phyloP scores from a whole-genome alignment of 2,113 vertebrate genomes.

The Eudyptes chrysolophus region DNA sequence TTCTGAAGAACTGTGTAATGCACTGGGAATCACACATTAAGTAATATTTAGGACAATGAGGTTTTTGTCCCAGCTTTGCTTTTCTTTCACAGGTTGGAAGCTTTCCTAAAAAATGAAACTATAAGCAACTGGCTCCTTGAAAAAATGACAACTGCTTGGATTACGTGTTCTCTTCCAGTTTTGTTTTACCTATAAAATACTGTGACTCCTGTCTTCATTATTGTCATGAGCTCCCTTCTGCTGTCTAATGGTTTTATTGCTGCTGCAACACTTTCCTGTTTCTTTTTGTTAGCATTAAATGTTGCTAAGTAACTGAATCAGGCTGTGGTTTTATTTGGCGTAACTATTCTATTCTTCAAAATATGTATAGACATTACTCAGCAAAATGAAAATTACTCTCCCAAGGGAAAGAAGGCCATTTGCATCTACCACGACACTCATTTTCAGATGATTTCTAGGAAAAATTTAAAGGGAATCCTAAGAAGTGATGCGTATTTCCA shows the following conservation, averaged over 20 bases:
- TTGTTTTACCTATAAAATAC: not conserved
- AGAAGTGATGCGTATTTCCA: not conserved
- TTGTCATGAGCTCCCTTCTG: not conserved
- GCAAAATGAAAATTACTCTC: not conserved
- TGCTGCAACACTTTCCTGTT: not conserved
- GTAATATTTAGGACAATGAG: not conserved
- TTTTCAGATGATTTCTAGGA: not conserved
- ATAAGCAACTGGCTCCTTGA: not conserved
- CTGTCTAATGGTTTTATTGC: not conserved
- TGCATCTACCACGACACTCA: not conserved
- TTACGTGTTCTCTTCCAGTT: not conserved
- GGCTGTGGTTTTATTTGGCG: not conserved
- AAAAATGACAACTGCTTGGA: not conserved
- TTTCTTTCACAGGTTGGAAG: not conserved
- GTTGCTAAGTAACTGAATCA: slow-evolving; percentile 31
- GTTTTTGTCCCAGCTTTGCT: not conserved
- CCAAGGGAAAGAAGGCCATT: not conserved
- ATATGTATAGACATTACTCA: not conserved
- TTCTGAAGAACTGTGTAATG: not conserved
- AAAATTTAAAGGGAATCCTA: not conserved
- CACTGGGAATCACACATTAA: not conserved
- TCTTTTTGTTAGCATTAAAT: not conserved
- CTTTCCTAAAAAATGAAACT: not conserved
- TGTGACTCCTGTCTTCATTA: not conserved
- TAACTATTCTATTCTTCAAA: not conserved